phyloP scores from a whole-genome alignment of 92 coral and sea anemone genomes.

The Actinostola sp. region DNA sequence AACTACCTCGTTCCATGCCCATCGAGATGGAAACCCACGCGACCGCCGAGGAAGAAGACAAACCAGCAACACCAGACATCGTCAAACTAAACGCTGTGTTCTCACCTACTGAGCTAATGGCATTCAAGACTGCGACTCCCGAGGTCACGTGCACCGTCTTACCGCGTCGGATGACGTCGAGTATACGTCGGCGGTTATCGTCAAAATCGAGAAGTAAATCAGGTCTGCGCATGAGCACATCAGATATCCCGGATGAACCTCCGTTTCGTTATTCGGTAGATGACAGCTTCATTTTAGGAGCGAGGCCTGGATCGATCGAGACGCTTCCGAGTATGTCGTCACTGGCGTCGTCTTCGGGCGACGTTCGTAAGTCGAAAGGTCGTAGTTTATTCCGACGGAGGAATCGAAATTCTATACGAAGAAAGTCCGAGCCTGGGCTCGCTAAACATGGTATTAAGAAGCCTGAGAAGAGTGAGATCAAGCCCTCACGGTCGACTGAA shows the following conservation, averaged over 20 bases:
- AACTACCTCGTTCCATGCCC: conserved; percentile 52
- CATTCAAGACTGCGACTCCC: conserved; percentile 27
- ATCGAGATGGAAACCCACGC: conserved; percentile 46
- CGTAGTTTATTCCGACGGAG: conserved; percentile 62
- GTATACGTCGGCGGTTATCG: conserved; percentile 74
- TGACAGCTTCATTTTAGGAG: conserved; percentile 15
- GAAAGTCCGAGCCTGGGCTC: conserved; percentile 77
- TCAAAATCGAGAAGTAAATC: conserved; percentile 45
- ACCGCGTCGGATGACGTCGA: conserved; percentile 63
- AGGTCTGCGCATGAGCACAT: conserved; percentile 78
- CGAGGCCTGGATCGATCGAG: conserved; percentile 37
- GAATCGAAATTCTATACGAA: conserved; percentile 68
- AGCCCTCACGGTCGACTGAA: conserved; percentile 53
- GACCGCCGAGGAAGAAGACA: conserved; percentile 50
- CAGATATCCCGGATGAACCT: conserved; percentile 71
- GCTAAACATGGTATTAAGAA: conserved; percentile 40
- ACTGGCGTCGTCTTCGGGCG: conserved; percentile 33
- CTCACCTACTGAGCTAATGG: conserved; percentile 40
- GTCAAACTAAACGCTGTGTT: conserved; percentile 37
- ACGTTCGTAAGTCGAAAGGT: conserved; percentile 72
- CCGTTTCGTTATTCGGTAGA: conserved; percentile 37
- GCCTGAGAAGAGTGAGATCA: conserved; percentile 31
- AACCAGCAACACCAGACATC: conserved; percentile 37
- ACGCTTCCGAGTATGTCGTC: conserved; percentile 27
- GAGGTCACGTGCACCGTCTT: conserved; percentile 19